Base-by-base conservation (phyloP, 2,888 invertebrate genomes). In the Agrochola lota region DNA sequence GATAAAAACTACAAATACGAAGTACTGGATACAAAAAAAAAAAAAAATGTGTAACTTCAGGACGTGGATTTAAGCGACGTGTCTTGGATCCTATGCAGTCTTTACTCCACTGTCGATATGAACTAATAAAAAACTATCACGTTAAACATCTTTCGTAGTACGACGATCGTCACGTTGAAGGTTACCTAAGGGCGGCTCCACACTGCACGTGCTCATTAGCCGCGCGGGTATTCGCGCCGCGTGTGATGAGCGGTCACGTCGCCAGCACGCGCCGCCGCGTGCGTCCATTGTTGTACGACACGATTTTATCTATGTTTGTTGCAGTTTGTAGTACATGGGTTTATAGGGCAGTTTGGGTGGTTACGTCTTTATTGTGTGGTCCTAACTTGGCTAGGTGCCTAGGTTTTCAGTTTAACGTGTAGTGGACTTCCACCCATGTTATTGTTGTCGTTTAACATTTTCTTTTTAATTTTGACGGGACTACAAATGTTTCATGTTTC, bases 241-340 rank as follows among this genome's bases (percentile, higher is more conserved):
- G 95, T 94, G 94, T 90, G 89, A 87, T 89, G 89, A 79, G 89
- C 90, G 90, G 94, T 94, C 96, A 96, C 96, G 96, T 96, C 93
- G 90, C 86, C 62, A 91, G 96, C 96, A 96, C 96, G 96, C 95
- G 96, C 95, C 94, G 90, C 63, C 66, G 74, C 81, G 78, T 71
- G 77, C 69, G 15, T 91, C 89, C 95, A 88, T 84, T 93, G 88
- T 85, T 52, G 11, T 52, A 88, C 90, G 90, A 72, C 59, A 88
- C 85, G 85, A 68, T 79, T 71, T 86, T 81, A 78, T 86, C 74
- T 74, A 35, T 85, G 43, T 60, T 74, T 49, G 46, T 60, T 80
- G 71, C 35, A 35, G 46, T 17, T 72, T 63, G 66, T 74, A n/a
- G n/a, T 57, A 70, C 74, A 40, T 1, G 63, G 6, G 17, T 64